A percentile compares a stretch with the other conserved stretches of the same genome.
phyloP scores from a whole-genome alignment of 2,113 vertebrate species.

The Phaetusa simplex region DNA sequence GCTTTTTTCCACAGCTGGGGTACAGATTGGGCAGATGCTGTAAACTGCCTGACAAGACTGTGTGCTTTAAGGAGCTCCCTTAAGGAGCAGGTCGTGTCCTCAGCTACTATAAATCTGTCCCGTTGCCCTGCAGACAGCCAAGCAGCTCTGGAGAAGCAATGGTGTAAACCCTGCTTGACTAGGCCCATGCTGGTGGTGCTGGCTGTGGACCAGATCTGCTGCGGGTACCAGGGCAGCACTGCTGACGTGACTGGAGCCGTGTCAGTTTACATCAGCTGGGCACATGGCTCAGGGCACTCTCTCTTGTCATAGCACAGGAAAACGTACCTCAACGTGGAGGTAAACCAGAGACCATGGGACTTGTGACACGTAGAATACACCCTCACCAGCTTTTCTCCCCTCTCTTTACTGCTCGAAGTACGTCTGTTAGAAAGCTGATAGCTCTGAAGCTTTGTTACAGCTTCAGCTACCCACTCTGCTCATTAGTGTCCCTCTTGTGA shows the following conservation, averaged over 20 bases:
- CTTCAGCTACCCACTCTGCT: neutral
- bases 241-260: neutral
- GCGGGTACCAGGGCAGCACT: neutral
- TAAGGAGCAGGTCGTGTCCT: neutral
- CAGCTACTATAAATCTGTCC: neutral
- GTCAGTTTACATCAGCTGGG: neutral
- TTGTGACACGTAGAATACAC: neutral
- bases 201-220: neutral
- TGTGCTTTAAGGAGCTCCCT: neutral
- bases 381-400: neutral
- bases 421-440: neutral
- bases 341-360: neutral
- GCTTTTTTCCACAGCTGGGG: neutral
- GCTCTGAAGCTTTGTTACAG: neutral
- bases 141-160: neutral
- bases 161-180: neutral
- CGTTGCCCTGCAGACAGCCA: neutral
- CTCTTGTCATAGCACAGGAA: neutral
- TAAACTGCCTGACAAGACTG: neutral
- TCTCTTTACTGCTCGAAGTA: neutral
- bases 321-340: neutral
- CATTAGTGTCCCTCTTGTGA: neutral
- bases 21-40: neutral
- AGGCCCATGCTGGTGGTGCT: fast-evolving
- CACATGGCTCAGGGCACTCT: fast-evolving